A percentile compares a stretch with the other conserved stretches of the same genome.
Evolutionary conservation across 2,888 invertebrate genomes (phyloP).

Genomic region (Phorcus lineatus): DNA sequence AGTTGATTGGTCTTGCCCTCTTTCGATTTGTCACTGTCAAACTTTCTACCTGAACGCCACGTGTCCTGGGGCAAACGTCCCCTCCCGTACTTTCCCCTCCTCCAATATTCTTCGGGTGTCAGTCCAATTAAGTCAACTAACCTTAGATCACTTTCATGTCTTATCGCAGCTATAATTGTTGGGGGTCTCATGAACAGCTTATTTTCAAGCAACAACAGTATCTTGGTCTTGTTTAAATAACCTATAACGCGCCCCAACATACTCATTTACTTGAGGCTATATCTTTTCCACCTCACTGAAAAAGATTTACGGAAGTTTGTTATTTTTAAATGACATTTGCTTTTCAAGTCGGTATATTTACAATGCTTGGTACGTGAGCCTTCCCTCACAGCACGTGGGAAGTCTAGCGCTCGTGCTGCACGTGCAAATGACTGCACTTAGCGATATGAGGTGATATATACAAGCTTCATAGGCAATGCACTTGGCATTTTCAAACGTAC

Average conservation of each 20-base stretch:
- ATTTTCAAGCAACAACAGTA: background rate
- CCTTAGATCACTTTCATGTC: conserved; percentile 4
- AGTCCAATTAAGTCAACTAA: background rate
- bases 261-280: background rate
- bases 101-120: background rate
- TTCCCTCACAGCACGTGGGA: background rate
- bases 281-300: background rate
- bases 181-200: background rate
- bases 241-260: background rate
- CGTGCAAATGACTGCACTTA: too few species aligned
- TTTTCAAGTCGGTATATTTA: background rate
- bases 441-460: too few species aligned
- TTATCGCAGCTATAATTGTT: background rate
- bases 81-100: background rate
- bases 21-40: background rate
- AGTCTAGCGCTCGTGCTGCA: too few species aligned
- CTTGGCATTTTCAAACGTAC: background rate
- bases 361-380: background rate
- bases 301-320: background rate
- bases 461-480: background rate
- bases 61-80: background rate
- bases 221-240: background rate
- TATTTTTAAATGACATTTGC: conserved; percentile 6
- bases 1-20: background rate
- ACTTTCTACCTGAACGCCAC: background rate